Conservation (phyloP, 2,113 vertebrate genomes). For the Callocephalon fimbriatum region DNA sequence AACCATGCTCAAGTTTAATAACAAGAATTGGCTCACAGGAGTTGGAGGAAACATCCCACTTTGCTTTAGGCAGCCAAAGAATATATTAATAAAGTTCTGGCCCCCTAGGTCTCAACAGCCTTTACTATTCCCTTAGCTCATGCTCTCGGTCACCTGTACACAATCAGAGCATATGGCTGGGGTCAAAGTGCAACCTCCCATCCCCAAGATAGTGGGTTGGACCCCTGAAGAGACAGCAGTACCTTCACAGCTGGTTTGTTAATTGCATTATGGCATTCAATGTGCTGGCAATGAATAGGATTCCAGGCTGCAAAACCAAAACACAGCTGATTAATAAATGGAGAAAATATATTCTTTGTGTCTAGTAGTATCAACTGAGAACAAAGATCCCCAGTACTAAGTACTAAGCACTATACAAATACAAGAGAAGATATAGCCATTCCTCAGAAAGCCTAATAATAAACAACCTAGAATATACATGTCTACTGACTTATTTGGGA, state of each 20-base stretch:
- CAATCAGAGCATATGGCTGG: neutral
- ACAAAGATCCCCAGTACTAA: neutral
- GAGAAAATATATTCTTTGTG: neutral
- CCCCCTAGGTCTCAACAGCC: neutral
- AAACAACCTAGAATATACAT: neutral
- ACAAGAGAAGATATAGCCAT: neutral
- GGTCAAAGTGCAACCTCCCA: neutral
- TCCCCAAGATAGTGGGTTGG: neutral
- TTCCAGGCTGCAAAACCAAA: conserved; percentile 92
- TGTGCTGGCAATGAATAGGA: conserved; percentile 98
- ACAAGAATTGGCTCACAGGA: neutral
- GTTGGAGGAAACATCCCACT: neutral
- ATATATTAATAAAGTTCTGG: neutral
- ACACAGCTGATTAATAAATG: conserved; percentile 36
- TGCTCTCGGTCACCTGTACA: neutral
- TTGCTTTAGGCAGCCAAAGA: neutral
- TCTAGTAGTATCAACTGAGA: neutral
- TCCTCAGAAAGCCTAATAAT: neutral
- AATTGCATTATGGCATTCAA: conserved; percentile 98
- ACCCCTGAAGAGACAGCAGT: conserved; percentile 51
- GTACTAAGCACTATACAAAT: neutral
- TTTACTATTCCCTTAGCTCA: neutral
- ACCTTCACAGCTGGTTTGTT: conserved; percentile 99
- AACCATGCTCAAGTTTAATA: neutral
- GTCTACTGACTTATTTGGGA: neutral